These are phyloP conservation scores for Alligator sinensis DNA, from an alignment of 2,113 vertebrate genomes.

Conservation along the genomic window DNA sequence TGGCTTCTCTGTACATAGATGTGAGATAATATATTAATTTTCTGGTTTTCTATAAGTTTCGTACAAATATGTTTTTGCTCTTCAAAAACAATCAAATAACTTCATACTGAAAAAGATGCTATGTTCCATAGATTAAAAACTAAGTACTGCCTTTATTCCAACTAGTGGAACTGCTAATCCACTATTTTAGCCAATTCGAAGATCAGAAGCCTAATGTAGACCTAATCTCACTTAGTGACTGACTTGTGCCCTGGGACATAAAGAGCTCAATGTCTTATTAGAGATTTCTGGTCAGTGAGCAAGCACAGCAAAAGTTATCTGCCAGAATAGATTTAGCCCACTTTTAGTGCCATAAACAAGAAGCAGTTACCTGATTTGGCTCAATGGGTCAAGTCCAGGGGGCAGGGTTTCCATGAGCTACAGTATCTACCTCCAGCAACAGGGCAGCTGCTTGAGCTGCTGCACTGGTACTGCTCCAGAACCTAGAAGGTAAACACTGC, in stretches of 20 bases:
- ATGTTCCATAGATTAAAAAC: neutral
- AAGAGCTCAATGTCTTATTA: neutral
- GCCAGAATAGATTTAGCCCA: neutral
- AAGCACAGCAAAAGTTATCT: slow-evolving; percentile 23
- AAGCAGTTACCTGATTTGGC: too few relatives aligned
- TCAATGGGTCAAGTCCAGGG: too few relatives aligned
- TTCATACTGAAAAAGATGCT: neutral
- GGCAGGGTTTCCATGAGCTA: too few relatives aligned
- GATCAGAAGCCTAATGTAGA: too few relatives aligned
- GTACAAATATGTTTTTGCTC: neutral
- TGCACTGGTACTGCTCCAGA: too few relatives aligned
- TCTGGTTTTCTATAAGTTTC: neutral
- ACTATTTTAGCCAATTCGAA: too few relatives aligned
- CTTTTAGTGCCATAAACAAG: neutral
- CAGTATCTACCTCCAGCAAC: too few relatives aligned
- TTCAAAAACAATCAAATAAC: neutral
- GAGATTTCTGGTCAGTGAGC: neutral
- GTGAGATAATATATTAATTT: slow-evolving; percentile 22
- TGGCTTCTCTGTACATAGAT: slow-evolving; percentile 87
- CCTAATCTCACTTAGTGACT: neutral
- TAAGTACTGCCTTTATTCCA: neutral
- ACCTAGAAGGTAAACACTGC: too few relatives aligned
- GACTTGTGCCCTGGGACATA: neutral
- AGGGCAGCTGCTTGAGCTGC: too few relatives aligned
- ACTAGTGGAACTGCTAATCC: neutral